Percentiles rank a stretch among this genome's conserved stretches.
Conservation (phyloP, 64 coral and sea anemone genomes). For the Stylophora pistillata region DNA sequence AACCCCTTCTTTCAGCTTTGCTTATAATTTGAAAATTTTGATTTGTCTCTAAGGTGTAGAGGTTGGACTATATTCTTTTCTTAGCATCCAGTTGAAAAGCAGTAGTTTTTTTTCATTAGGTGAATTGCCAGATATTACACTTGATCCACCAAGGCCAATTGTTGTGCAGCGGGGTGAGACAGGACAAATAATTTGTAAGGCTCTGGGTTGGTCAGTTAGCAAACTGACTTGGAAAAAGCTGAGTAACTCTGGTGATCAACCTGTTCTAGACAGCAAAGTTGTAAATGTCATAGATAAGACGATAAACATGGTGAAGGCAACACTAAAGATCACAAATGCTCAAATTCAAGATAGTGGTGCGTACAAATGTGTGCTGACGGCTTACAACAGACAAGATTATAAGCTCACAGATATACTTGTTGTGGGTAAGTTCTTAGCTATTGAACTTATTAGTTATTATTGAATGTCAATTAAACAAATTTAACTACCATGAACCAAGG, state of each 20-base stretch:
- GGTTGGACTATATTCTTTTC: too few relatives aligned
- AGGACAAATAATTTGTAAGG: neutral
- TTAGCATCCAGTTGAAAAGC: neutral
- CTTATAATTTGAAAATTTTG: too few relatives aligned
- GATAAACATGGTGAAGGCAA: neutral
- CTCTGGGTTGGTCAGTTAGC: neutral
- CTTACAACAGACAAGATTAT: neutral
- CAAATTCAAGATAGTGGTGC: neutral
- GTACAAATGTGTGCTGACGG: conserved; percentile 12
- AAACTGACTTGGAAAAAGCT: conserved; percentile 8
- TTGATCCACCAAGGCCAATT: neutral
- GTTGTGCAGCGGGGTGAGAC: neutral
- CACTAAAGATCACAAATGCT: conserved; percentile 19
- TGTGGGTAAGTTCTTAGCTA: conserved; percentile 2
- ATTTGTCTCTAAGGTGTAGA: too few relatives aligned
- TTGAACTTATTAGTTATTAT: too few relatives aligned
- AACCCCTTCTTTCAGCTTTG: too few relatives aligned
- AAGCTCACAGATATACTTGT: neutral
- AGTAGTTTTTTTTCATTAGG: neutral
- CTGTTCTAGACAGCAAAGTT: neutral
- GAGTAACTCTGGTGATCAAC: neutral
- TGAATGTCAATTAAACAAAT: too few relatives aligned
- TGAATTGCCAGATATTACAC: neutral
- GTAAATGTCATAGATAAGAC: neutral
- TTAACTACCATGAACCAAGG: too few relatives aligned